These are phyloP conservation scores for Oryzias woworae DNA, from an alignment of 2,113 vertebrate genomes.

Conservation along the genomic window DNA sequence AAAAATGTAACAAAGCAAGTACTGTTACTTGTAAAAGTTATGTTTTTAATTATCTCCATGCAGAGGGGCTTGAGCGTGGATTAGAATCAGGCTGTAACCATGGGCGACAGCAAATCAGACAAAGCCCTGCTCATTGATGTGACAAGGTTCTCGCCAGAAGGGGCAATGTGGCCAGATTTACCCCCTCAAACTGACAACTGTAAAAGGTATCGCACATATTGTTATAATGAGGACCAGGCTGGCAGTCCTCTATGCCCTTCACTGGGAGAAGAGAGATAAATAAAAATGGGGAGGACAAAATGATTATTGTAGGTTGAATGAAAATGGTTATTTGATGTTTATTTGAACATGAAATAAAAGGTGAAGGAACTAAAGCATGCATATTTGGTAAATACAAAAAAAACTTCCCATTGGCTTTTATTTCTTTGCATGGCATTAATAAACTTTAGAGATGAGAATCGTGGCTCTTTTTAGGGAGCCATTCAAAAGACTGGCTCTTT, in stretches of 20 bases:
- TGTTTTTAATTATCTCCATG: conserved; percentile 68
- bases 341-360: conserved; percentile 7
- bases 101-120: conserved; percentile 70
- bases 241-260: conserved; percentile 58
- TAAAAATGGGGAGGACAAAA: neutral
- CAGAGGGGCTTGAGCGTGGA: conserved; percentile 40
- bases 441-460: too few species aligned
- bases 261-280: conserved; percentile 19
- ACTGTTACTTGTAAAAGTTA: conserved; percentile 38
- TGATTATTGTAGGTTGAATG: neutral
- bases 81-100: conserved; percentile 69
- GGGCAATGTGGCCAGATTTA: conserved; percentile 63
- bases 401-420: neutral
- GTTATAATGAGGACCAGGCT: conserved; percentile 73
- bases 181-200: conserved; percentile 72
- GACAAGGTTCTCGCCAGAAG: conserved; percentile 64
- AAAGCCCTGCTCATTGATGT: conserved; percentile 71
- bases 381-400: neutral
- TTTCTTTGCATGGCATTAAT: neutral
- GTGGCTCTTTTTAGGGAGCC: too few species aligned
- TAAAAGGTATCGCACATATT: conserved; percentile 80
- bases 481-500: too few species aligned
- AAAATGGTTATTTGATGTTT: neutral
- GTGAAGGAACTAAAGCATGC: conserved; percentile 3
- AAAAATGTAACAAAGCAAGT: conserved; percentile 16